phyloP scores from a whole-genome alignment of 2,113 vertebrate species.

The Rutilus rutilus region DNA sequence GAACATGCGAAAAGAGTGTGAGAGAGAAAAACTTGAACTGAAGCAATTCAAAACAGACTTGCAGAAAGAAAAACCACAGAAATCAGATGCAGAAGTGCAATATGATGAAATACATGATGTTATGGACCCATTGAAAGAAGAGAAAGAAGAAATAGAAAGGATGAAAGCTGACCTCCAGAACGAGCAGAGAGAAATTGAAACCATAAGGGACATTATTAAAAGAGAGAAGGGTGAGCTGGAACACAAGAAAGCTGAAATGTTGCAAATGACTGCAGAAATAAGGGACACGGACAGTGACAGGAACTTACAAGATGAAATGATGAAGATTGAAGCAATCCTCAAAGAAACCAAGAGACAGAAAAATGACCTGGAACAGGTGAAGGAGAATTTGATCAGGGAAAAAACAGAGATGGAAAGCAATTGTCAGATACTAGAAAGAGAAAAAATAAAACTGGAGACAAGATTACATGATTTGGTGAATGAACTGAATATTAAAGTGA shows the following conservation, averaged over 20 bases:
- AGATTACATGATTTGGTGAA: constrained; percentile 18
- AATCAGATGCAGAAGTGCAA: constrained; percentile 16
- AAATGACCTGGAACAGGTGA: constrained; percentile 7
- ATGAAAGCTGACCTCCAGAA: constrained; percentile 26
- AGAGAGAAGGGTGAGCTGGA: background rate
- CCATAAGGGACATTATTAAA: background rate
- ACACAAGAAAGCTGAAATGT: constrained; percentile 12
- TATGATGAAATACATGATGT: background rate
- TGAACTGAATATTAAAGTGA: background rate
- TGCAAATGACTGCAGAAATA: background rate
- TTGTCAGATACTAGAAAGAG: constrained; percentile 36
- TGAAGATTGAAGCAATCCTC: constrained; percentile 26
- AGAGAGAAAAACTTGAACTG: constrained; percentile 19
- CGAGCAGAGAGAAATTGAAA: constrained; percentile 4
- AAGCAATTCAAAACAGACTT: constrained; percentile 19
- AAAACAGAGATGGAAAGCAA: constrained; percentile 46
- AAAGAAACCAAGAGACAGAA: constrained; percentile 27
- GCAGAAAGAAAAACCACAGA: constrained; percentile 1
- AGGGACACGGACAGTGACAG: background rate
- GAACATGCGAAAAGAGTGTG: background rate
- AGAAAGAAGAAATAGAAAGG: constrained; percentile 25
- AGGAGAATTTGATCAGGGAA: constrained; percentile 41
- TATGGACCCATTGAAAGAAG: background rate
- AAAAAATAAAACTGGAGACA: background rate
- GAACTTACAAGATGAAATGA: constrained; percentile 6